These are phyloP conservation scores for Phrynosoma blainvillii DNA, from an alignment of 2,113 vertebrate genomes.

Conservation along the genomic window DNA sequence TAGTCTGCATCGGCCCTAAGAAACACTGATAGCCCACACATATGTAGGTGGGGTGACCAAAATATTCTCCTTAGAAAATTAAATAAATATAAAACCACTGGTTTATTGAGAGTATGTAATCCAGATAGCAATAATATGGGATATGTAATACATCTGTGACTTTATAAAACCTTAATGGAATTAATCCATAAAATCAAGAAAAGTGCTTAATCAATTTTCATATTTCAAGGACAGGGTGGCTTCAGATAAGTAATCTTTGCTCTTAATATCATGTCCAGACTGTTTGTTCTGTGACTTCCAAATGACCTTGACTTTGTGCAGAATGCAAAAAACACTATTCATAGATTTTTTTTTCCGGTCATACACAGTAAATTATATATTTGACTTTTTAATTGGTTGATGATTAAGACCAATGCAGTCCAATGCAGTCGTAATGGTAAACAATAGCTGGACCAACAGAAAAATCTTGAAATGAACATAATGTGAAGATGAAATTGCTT, in stretches of 20 bases:
- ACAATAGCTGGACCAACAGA: conserved; percentile 14
- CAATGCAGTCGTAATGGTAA: not conserved
- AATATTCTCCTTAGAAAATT: not conserved
- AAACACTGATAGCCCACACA: not conserved
- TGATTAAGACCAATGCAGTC: not conserved
- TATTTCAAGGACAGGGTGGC: not conserved
- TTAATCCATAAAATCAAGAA: not conserved
- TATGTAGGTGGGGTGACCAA: not conserved
- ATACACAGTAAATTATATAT: conserved; percentile 5
- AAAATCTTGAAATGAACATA: not conserved
- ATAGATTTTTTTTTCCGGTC: not conserved
- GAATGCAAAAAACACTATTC: not conserved
- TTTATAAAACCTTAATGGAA: not conserved
- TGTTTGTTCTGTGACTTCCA: not conserved
- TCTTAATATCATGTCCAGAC: not conserved
- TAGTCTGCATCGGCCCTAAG: not conserved
- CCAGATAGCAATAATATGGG: not conserved
- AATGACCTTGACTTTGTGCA: conserved; percentile 3
- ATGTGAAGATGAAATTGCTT: conserved; percentile 24
- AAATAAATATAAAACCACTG: not conserved
- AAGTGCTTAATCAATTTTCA: not conserved
- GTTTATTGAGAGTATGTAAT: not conserved
- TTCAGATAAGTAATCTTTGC: not conserved
- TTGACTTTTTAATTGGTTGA: conserved; percentile 7
- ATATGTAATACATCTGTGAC: no score